Evolutionary conservation across 2,113 vertebrate genomes (phyloP).

Genomic region (Gambusia holbrooki): DNA sequence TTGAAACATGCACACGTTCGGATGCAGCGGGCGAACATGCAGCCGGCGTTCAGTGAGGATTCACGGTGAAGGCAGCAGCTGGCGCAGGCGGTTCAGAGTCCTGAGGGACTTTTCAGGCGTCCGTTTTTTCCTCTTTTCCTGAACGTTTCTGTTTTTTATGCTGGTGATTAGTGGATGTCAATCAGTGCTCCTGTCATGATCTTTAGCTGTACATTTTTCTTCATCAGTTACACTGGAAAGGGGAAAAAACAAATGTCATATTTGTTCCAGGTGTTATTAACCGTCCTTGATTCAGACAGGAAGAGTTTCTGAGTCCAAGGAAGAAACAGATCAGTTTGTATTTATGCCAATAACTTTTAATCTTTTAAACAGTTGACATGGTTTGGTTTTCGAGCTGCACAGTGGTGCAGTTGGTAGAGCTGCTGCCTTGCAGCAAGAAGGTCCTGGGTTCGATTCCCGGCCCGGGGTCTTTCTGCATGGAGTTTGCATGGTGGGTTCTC

Average conservation of each 20-base stretch:
- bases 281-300: background rate
- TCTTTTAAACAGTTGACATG: background rate
- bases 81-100: slow-evolving; percentile 27
- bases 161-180: slow-evolving; percentile 11
- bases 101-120: slow-evolving; percentile 23
- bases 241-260: slow-evolving; percentile 14
- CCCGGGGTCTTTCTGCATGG: no score
- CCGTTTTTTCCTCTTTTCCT: slow-evolving; percentile 6
- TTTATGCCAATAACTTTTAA: background rate
- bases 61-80: slow-evolving; percentile 30
- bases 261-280: slow-evolving; percentile 11
- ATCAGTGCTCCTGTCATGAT: slow-evolving; percentile 21
- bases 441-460: no score
- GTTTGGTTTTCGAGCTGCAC: background rate
- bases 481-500: no score
- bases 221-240: slow-evolving; percentile 6
- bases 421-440: no score
- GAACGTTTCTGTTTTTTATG: slow-evolving; percentile 5
- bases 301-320: background rate
- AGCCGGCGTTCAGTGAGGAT: slow-evolving; percentile 14
- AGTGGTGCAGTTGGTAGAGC: no score
- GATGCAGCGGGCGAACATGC: slow-evolving; percentile 18
- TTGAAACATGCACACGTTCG: slow-evolving; percentile 22
- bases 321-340: background rate
- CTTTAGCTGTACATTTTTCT: slow-evolving; percentile 18